Evolutionary conservation across 2,113 vertebrate genomes (phyloP), one percentile per base, ranked within the genome.

Genomic region (Sturnira hondurensis): DNA sequence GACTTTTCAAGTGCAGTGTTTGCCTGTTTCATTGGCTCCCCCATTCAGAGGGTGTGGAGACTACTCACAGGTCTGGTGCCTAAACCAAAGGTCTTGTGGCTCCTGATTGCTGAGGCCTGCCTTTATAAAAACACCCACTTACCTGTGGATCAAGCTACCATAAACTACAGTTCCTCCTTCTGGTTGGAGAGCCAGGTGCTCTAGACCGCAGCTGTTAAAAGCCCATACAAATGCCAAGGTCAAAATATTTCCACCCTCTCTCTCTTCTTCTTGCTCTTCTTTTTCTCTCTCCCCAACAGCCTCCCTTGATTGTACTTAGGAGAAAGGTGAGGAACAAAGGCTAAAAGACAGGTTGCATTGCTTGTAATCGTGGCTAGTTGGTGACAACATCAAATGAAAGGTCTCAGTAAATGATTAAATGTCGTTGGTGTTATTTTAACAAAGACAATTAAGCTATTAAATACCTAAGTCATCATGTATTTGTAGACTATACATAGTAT

Each of bases 401-500:
- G 10, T 89, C 43, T 76, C 41, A 67, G 61, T 70, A 70, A 74
- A 91, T 65, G 20, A 70, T 45, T 78, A 71, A 84, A 83, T 82
- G 22, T 56, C 58, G n/a, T 50, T 92, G 50, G 26, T 68, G 16
- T 95, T 33, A 52, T 83, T 83, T 92, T 93, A 82, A 74, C 56
- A 71, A 20, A 38, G 15, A 89, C 14, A 91, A 52, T 80, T 33
- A 80, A 70, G 33, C 50, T 63, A 31, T 87, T 90, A 90, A 89
- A 61, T 87, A 31, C 73, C 41, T 74, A 81, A 97, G 65, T 73
- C 70, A 80, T 63, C 26, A 87, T 16, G 92, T 96, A 76, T 63
- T 68, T 71, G 54, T 17, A 90, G 81, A 74, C n/a, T 61, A 61
- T 85, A 81, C 36, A 70, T n/a, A 93, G n/a, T 68, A 45, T 45